Percentiles rank a stretch among this genome's conserved stretches.
Conservation (phyloP, 2,797 vertebrate species). For the Phalanger gymnotis region DNA sequence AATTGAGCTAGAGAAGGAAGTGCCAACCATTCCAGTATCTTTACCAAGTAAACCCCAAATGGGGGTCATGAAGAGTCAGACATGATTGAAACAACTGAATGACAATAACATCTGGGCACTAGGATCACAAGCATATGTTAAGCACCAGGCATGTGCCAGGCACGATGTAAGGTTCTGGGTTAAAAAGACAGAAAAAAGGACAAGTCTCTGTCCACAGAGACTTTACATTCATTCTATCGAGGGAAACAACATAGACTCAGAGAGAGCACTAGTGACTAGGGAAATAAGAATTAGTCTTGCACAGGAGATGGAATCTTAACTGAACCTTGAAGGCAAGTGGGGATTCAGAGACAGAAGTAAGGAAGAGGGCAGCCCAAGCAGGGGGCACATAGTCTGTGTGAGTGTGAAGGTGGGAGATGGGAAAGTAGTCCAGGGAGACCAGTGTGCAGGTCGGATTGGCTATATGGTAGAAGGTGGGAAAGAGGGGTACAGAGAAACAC, state of each 20-base stretch:
- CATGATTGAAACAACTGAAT: neutral
- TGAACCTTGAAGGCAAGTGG: neutral
- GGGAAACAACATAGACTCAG: neutral
- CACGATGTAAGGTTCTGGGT: neutral
- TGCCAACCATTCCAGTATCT: neutral
- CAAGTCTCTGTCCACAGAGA: neutral
- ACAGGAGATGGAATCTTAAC: neutral
- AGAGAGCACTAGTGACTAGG: neutral
- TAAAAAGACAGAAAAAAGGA: neutral
- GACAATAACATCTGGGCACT: neutral
- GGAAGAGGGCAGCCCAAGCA: neutral
- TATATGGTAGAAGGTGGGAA: neutral
- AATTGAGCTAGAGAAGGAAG: neutral
- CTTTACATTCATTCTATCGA: neutral
- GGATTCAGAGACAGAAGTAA: neutral
- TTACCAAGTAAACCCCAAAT: neutral
- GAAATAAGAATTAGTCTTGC: neutral
- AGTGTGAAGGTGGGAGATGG: neutral
- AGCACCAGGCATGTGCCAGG: neutral
- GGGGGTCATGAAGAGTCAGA: neutral
- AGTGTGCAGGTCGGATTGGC: neutral
- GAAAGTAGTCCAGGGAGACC: neutral
- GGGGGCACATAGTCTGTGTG: rapidly evolving
- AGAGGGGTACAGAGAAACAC: neutral
- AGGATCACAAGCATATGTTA: neutral